phyloP scores from a whole-genome alignment of 2,113 vertebrate species.

The Ursus arctos region DNA sequence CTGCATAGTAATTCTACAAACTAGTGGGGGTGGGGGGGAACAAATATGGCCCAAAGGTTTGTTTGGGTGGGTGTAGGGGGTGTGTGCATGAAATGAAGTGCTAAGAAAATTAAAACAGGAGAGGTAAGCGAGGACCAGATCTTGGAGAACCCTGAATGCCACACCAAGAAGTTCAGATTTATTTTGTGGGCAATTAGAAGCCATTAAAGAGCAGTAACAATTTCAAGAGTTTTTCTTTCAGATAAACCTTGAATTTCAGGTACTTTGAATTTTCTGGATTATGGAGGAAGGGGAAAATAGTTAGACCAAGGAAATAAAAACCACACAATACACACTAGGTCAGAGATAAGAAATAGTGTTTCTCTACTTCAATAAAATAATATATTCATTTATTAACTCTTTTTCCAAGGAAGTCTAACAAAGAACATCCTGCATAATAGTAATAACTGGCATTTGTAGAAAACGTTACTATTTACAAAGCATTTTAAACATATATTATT shows the following conservation, averaged over 20 bases:
- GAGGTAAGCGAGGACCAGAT: neutral
- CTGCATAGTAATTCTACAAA: neutral
- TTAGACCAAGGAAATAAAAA: constrained; percentile 17
- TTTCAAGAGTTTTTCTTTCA: neutral
- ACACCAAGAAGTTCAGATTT: constrained; percentile 2
- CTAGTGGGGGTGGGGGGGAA: neutral
- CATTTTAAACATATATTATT: neutral
- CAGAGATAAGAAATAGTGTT: constrained; percentile 29
- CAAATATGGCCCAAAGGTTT: neutral
- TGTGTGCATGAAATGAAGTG: neutral
- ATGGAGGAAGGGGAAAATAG: neutral
- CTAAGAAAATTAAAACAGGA: neutral
- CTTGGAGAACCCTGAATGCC: neutral
- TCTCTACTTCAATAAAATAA: constrained; percentile 5
- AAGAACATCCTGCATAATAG: neutral
- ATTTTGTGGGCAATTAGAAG: neutral
- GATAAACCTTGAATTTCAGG: neutral
- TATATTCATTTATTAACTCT: constrained; percentile 18
- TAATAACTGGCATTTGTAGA: neutral
- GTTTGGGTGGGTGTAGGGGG: neutral
- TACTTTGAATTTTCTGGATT: neutral
- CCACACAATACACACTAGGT: neutral
- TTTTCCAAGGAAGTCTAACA: neutral
- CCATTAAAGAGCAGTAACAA: neutral
- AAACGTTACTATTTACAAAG: constrained; percentile 36